These are phyloP conservation scores for Prionailurus bengalensis DNA, from an alignment of 2,113 vertebrate species.

Conservation along the genomic window DNA sequence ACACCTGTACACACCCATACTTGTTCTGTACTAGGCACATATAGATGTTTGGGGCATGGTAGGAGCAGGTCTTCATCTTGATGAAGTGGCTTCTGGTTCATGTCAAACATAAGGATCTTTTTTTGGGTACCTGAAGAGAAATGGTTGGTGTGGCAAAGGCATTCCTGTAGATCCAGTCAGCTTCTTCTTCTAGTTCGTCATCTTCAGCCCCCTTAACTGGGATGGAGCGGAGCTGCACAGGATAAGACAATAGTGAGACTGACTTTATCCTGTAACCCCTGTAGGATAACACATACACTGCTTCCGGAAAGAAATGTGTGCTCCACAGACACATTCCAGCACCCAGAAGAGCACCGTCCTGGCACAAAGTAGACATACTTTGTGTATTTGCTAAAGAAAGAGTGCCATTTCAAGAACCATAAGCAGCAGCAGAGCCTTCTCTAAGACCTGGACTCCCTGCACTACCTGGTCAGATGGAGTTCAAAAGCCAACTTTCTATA, in stretches of 20 bases:
- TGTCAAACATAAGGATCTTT: neutral
- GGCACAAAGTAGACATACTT: slow-evolving; percentile 39
- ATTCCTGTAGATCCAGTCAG: slow-evolving; percentile 99
- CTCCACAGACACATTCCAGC: neutral
- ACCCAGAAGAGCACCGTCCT: neutral
- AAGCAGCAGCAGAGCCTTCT: neutral
- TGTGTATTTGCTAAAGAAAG: neutral
- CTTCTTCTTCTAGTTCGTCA: slow-evolving; percentile 98
- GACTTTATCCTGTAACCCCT: neutral
- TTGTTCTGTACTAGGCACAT: neutral
- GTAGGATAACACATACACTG: neutral
- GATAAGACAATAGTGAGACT: neutral
- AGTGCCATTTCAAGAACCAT: neutral
- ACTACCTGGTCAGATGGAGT: neutral
- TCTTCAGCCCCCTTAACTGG: slow-evolving; percentile 97
- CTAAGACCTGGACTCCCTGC: neutral
- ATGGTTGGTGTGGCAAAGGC: slow-evolving; percentile 98
- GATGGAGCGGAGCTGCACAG: slow-evolving; percentile 93
- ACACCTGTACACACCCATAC: neutral
- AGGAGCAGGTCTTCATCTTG: neutral
- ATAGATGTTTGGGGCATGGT: neutral
- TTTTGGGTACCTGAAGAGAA: slow-evolving; percentile 94
- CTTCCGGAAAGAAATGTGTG: neutral
- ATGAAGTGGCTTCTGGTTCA: slow-evolving; percentile 8
- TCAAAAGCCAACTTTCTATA: neutral